Evolutionary conservation across 1,140 invertebrate genomes (phyloP), one percentile per base, ranked within the genome.

Genomic region (Sitobion miscanthi): DNA sequence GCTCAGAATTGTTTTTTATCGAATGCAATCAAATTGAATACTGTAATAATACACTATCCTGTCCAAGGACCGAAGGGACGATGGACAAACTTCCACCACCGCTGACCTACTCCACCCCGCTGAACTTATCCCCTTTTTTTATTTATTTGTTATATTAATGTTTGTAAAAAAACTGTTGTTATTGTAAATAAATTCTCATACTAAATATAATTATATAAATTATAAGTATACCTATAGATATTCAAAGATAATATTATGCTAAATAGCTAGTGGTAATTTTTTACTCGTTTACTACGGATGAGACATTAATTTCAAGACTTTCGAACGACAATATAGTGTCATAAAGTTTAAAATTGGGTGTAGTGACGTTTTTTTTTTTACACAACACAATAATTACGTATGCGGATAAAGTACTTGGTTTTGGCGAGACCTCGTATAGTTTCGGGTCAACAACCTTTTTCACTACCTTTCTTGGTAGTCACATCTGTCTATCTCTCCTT

Each of bases 391-490:
- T 77, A 82, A 92, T 92, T 92, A 82, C 35, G 91, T 92, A 92
- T 92, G 91, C 91, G 47, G 42, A 82, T 83, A 77, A 92, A 82
- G 91, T 92, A 69, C 30, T 92, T 11, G n/a, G 47, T 52, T 49
- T 52, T 30, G 47, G n/a, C 21, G n/a, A 82, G n/a, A 92, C 45
- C 90, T 82, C 23, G 17, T 14, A 91, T 45, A 47, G 69, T 69
- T 77, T 91, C 17, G 30, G 54, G 30, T 82, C 57, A 91, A 82
- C 45, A 14, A 6, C 25, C 42, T 91, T 9, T 45, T 38, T 38
- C 52, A 38, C n/a, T 49, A 30, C 38, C 30, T 89, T 30, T 23
- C 86, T n/a, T 11, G 7, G 30, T 89, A 47, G 7, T 21, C 35
- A 21, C 17, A 1, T 69, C 54, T 45, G 47, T 47, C 8, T 49